Evolutionary conservation across 2,113 vertebrate species (phyloP).

Genomic region (Bettongia penicillata): DNA sequence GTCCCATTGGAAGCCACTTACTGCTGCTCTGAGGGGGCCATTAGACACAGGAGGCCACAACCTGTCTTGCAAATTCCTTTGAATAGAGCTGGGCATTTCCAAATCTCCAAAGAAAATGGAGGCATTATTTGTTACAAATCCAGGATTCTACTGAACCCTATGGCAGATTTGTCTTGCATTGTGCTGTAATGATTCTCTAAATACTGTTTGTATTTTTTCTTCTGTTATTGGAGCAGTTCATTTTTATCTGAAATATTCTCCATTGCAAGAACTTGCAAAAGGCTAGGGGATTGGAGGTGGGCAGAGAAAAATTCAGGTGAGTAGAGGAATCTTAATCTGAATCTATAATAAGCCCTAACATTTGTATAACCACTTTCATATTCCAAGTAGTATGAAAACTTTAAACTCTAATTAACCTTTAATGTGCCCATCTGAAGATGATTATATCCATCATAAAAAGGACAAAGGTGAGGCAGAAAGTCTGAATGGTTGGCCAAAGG

Average conservation of each 20-base stretch:
- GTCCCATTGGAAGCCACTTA: background rate
- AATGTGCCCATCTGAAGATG: constrained; percentile 59
- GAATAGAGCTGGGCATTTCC: background rate
- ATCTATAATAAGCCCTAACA: constrained; percentile 61
- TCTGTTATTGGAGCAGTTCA: background rate
- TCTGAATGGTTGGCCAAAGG: constrained; percentile 1
- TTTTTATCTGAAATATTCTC: background rate
- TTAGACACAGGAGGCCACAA: background rate
- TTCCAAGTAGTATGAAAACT: constrained; percentile 55
- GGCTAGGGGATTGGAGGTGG: constrained; percentile 13
- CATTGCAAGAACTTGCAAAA: background rate
- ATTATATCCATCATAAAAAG: constrained; percentile 59
- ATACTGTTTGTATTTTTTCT: background rate
- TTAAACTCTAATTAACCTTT: constrained; percentile 74
- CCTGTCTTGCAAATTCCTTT: constrained; percentile 3
- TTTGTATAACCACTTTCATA: constrained; percentile 59
- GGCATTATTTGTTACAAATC: background rate
- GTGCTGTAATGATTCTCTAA: constrained; percentile 6
- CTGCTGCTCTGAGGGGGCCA: background rate
- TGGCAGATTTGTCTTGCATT: background rate
- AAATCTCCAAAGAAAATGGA: constrained; percentile 21
- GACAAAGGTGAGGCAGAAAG: constrained; percentile 44
- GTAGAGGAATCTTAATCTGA: constrained; percentile 57
- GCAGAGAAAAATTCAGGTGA: constrained; percentile 39
- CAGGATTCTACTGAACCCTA: background rate